phyloP scores from a whole-genome alignment of 2,888 invertebrate species.

The Callimorpha dominula region DNA sequence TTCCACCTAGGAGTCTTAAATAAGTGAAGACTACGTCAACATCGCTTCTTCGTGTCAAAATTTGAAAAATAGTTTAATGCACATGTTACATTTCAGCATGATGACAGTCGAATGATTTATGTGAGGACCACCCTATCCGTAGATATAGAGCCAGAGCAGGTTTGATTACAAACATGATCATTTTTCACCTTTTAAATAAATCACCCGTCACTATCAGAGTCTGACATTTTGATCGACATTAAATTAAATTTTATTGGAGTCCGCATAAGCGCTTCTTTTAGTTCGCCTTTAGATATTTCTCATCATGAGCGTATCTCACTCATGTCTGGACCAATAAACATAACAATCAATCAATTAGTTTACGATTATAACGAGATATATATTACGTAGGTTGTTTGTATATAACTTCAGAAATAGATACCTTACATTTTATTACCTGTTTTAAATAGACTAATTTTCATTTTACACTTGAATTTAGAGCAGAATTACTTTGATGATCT shows the following conservation, averaged over 20 bases:
- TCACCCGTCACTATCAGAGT: constrained; percentile 58
- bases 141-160: constrained; percentile 22
- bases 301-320: constrained; percentile 34
- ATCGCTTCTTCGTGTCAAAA: neutral
- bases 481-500: neutral
- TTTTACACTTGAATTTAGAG: neutral
- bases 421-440: neutral
- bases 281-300: constrained; percentile 31
- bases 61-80: neutral
- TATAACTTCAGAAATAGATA: neutral
- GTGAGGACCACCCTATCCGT: constrained; percentile 17
- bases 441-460: neutral
- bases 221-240: constrained; percentile 61
- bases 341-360: constrained; percentile 61
- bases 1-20: neutral
- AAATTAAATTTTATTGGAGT: constrained; percentile 64
- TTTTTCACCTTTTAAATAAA: constrained; percentile 57
- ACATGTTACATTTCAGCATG: constrained; percentile 12
- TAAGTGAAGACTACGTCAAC: neutral
- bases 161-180: constrained; percentile 43
- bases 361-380: constrained; percentile 38
- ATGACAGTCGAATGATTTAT: constrained; percentile 49
- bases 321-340: constrained; percentile 59
- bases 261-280: constrained; percentile 52
- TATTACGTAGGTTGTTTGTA: constrained; percentile 29